A percentile compares a stretch with the other conserved stretches of the same genome.
phyloP scores from a whole-genome alignment of 2,797 vertebrate genomes.

The Poeciliopsis infans region DNA sequence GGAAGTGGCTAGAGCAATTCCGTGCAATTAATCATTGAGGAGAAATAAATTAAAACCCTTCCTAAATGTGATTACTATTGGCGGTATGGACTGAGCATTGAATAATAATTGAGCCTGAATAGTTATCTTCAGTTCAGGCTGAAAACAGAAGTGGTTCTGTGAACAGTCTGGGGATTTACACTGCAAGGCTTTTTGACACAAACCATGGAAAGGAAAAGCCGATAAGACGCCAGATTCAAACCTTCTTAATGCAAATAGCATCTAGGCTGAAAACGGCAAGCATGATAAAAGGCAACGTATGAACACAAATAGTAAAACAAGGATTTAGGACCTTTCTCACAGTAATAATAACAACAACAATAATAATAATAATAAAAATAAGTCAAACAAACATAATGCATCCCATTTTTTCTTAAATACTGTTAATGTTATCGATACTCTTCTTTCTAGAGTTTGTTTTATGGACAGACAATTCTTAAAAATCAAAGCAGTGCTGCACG shows the following conservation, averaged over 20 bases:
- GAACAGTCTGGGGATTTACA: conserved; percentile 20
- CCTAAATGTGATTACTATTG: conserved; percentile 66
- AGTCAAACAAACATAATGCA: not conserved
- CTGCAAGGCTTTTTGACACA: conserved; percentile 20
- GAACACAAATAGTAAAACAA: conserved; percentile 1
- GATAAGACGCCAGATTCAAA: conserved; percentile 28
- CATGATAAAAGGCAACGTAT: conserved; percentile 19
- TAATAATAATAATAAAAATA: too few species aligned
- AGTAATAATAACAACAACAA: not conserved
- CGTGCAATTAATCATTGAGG: conserved; percentile 77
- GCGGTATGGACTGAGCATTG: conserved; percentile 56
- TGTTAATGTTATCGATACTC: not conserved
- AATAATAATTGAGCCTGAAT: conserved; percentile 65
- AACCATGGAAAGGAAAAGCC: conserved; percentile 27
- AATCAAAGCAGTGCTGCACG: not conserved
- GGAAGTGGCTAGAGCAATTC: conserved; percentile 73
- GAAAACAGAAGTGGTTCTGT: conserved; percentile 30
- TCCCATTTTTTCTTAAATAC: not conserved
- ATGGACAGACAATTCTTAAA: not conserved
- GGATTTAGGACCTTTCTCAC: not conserved
- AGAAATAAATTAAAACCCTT: conserved; percentile 72
- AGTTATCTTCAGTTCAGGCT: conserved; percentile 37
- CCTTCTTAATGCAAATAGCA: conserved; percentile 8
- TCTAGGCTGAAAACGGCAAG: conserved; percentile 33
- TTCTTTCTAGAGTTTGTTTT: not conserved